Conservation (phyloP, 2,113 vertebrate genomes). For the Motacilla tschutschensis region DNA sequence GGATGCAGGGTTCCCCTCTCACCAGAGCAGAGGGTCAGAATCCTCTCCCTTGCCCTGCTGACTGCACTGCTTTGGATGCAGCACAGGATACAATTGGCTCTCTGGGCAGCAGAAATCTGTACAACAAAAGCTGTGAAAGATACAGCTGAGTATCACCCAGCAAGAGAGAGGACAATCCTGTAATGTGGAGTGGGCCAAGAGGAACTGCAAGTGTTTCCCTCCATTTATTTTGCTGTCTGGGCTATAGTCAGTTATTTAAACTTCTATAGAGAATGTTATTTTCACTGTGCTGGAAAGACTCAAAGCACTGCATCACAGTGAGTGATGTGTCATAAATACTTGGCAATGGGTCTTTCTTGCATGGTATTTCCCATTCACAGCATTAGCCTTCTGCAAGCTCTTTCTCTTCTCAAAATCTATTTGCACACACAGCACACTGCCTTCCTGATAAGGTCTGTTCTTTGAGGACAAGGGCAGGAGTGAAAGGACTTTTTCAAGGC, state of each 20-base stretch:
- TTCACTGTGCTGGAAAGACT: neutral
- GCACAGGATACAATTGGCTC: neutral
- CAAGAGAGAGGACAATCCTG: neutral
- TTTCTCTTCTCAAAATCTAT: neutral
- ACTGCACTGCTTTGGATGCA: neutral
- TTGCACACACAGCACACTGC: neutral
- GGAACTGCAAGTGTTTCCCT: neutral
- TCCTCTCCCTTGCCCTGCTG: neutral
- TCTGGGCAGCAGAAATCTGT: neutral
- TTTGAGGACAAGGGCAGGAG: constrained; percentile 23
- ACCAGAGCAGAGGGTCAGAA: neutral
- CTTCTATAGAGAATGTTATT: neutral
- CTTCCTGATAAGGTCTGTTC: constrained; percentile 52
- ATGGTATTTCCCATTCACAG: neutral
- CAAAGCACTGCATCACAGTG: neutral
- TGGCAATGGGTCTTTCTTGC: neutral
- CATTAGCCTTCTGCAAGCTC: neutral
- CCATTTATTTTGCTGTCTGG: neutral
- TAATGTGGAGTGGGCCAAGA: neutral
- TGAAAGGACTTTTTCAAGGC: constrained; percentile 47
- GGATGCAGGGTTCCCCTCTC: neutral
- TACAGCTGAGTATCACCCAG: too few species aligned
- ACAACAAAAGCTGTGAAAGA: neutral
- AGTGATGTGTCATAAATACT: neutral
- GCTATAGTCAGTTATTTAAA: neutral